Conservation (phyloP, 53 echinoderm and acorn worm species). For the Hippasteria phrygiana region DNA sequence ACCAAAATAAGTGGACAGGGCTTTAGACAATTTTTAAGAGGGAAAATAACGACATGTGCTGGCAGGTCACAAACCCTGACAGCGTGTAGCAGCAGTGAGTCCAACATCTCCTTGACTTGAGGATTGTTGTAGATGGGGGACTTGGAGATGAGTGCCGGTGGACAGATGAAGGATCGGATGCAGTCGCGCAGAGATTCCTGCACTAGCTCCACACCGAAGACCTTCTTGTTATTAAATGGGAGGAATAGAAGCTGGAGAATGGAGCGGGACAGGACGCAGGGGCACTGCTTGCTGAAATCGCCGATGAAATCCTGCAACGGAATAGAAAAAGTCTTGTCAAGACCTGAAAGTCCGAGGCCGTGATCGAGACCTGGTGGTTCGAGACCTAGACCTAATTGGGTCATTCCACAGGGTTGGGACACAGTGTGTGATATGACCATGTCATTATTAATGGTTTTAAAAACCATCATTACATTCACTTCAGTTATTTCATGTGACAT, state of each 20-base stretch:
- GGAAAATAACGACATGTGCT: too few species aligned
- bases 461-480: too few species aligned
- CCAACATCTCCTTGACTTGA: conserved; percentile 90
- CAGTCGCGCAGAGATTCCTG: conserved; percentile 86
- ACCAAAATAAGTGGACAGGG: too few species aligned
- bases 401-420: too few species aligned
- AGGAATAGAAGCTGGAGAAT: conserved; percentile 89
- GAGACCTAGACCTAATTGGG: too few species aligned
- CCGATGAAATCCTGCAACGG: conserved; percentile 86
- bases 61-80: conserved; percentile 79
- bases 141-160: conserved; percentile 78
- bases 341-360: not conserved
- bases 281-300: conserved; percentile 92
- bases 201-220: conserved; percentile 87
- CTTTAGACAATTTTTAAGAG: not conserved
- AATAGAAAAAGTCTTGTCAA: not conserved
- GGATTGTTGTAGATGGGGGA: conserved; percentile 89
- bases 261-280: conserved; percentile 90
- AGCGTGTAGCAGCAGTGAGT: conserved; percentile 80
- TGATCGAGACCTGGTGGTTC: too few species aligned
- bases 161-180: conserved; percentile 80
- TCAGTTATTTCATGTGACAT: too few species aligned
- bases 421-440: too few species aligned
- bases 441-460: not conserved
- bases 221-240: conserved; percentile 89